Base-by-base conservation (phyloP, 2,888 invertebrate genomes). In the Andrena minutula region DNA sequence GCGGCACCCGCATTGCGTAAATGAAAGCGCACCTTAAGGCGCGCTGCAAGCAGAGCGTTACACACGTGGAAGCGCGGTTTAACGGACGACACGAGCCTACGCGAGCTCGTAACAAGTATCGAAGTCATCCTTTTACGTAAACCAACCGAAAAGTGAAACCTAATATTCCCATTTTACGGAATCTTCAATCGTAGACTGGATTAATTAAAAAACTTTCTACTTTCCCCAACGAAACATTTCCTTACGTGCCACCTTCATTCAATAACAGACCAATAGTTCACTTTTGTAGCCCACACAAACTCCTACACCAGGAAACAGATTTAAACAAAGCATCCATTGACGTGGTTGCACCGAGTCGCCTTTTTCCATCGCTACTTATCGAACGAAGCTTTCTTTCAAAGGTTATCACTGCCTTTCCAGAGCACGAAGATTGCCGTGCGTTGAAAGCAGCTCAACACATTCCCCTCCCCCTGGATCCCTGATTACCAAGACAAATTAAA, bases 401-500 rank as follows among this genome's bases (percentile, higher is more conserved):
- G 64, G 64, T 64, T 64, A 47, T 64, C 64, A 35, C 12, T 26
- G 41, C 41, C 64, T n/a, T 8, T 23, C 35, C 16, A 23, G 63
- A 35, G 41, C 41, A 23, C 35, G 6, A 41, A 35, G 35, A 63
- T 63, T 41, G 20, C 7, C 30, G 3, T 32, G 61, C 20, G 10
- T 30, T 28, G 28, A 2, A 30, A 30, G 26, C 28, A 16, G 41
- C 20, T 23, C 2, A 53, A 53, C 20, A 53, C 53, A 23, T n/a
- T 53, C 23, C 8, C 20, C 53, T 3, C 23, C 20, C 20, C 23
- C 8, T 53, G 41, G 41, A 16, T 20, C 53, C n/a, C n/a, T 20
- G n/a, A 20, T 20, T 23, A 53, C 23, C 23, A 8, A 53, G 4
- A 26, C 10, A 26, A 56, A 56, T 56, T 20, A 56, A 56, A 51